These are phyloP conservation scores for Thomomys bottae DNA, from an alignment of 2,113 vertebrate species.

Conservation along the genomic window DNA sequence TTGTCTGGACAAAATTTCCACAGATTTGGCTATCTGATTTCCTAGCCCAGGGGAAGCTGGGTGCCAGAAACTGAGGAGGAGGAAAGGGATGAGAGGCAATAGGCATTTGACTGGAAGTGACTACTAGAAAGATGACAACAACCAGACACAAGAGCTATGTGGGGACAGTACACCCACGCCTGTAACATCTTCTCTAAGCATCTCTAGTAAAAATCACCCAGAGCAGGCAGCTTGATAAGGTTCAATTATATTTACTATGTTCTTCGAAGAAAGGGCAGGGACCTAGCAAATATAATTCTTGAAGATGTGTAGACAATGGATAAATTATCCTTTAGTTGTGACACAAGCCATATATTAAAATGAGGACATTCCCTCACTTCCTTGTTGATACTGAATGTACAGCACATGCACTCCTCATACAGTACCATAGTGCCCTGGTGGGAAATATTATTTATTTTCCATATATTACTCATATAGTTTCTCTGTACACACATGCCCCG, in stretches of 20 bases:
- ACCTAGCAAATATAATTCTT: neutral
- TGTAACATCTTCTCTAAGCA: accelerated
- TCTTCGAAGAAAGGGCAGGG: neutral
- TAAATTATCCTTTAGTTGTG: neutral
- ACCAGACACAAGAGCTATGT: neutral
- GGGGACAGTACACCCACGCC: accelerated
- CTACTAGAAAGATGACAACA: neutral
- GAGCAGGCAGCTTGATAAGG: neutral
- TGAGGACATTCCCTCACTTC: too few species aligned
- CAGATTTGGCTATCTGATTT: neutral
- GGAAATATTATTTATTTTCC: neutral
- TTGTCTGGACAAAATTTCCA: neutral
- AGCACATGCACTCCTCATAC: accelerated
- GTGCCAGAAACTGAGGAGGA: neutral
- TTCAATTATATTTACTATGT: neutral
- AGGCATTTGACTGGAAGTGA: neutral
- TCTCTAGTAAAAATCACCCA: neutral
- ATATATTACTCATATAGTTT: neutral
- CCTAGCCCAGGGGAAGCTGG: neutral
- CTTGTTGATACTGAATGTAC: accelerated
- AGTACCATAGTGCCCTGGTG: accelerated
- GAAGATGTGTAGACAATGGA: neutral
- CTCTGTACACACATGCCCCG: too few species aligned
- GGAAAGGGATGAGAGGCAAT: accelerated
- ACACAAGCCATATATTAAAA: too few species aligned